Conservation (phyloP, 2,113 vertebrate genomes). For the Cacatua alba region DNA sequence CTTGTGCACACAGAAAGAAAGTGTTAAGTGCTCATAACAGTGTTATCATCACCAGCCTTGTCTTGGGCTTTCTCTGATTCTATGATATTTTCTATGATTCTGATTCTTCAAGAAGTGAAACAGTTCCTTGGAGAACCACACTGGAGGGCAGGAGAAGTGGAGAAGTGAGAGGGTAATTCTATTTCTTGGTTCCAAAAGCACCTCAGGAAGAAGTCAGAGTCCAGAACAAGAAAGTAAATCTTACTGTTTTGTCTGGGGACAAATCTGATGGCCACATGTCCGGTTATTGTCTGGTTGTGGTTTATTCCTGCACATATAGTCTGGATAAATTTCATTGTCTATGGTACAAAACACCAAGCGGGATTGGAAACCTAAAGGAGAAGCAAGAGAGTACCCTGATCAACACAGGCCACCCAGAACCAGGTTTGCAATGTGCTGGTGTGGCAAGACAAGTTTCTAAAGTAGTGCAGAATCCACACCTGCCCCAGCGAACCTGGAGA, state of each 20-base stretch:
- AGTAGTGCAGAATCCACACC: not conserved
- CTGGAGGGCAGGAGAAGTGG: not conserved
- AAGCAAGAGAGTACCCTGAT: not conserved
- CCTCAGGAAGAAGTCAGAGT: not conserved
- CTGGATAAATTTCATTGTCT: conserved; percentile 87
- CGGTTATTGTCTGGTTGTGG: conserved; percentile 80
- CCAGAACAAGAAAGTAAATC: not conserved
- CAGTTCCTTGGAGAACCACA: not conserved
- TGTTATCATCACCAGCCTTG: not conserved
- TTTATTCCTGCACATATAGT: conserved; percentile 84
- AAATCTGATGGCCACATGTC: conserved; percentile 86
- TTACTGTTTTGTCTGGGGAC: conserved; percentile 87
- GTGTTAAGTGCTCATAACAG: not conserved
- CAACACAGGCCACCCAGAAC: not conserved
- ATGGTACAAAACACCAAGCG: conserved; percentile 90
- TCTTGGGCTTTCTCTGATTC: not conserved
- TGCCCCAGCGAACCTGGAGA: not conserved
- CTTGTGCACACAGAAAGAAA: not conserved
- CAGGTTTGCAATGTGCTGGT: not conserved
- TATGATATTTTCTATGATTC: not conserved
- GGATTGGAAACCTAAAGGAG: conserved; percentile 85
- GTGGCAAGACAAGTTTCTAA: not conserved
- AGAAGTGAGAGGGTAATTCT: not conserved
- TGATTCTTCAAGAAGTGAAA: not conserved
- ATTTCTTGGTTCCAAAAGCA: not conserved